These are phyloP conservation scores for Cylindroiulus punctatus DNA, from an alignment of 2,888 invertebrate genomes.

Conservation along the genomic window DNA sequence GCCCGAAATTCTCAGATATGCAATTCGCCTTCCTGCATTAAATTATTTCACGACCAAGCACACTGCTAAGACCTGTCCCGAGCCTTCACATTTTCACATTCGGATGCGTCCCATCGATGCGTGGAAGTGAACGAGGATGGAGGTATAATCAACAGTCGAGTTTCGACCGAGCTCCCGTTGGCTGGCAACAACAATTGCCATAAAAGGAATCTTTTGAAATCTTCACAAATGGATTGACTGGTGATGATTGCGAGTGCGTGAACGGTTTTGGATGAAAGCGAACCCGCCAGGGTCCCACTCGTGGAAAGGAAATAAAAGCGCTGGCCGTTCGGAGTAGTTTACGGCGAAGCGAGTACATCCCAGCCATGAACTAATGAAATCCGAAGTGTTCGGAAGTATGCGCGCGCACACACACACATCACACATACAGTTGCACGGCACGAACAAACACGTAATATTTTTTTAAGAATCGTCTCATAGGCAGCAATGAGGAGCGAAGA, in stretches of 20 bases:
- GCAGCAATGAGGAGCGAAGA: constrained; percentile 39
- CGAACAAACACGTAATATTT: constrained; percentile 40
- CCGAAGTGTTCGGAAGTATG: constrained; percentile 29
- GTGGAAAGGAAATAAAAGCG: background rate
- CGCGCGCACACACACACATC: constrained; percentile 27
- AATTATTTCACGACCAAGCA: background rate
- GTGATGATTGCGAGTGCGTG: constrained; percentile 20
- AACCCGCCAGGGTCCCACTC: constrained; percentile 1
- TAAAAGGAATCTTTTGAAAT: constrained; percentile 5
- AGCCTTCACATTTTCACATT: constrained; percentile 11
- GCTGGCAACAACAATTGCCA: constrained; percentile 2
- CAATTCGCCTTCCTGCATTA: background rate
- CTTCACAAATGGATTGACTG: constrained; percentile 4
- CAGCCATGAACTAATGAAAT: constrained; percentile 32
- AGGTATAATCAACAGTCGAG: constrained; percentile 25
- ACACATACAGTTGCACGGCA: constrained; percentile 42
- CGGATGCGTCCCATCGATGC: background rate
- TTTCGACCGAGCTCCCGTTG: background rate
- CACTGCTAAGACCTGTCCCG: background rate
- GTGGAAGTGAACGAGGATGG: constrained; percentile 26
- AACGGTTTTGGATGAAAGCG: constrained; percentile 25
- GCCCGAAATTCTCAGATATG: constrained; percentile 26
- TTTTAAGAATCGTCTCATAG: constrained; percentile 44
- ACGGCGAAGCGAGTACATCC: constrained; percentile 9
- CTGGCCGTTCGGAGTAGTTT: constrained; percentile 21